Conservation (phyloP, 2,113 vertebrate genomes). For the Brachionichthys hirsutus region DNA sequence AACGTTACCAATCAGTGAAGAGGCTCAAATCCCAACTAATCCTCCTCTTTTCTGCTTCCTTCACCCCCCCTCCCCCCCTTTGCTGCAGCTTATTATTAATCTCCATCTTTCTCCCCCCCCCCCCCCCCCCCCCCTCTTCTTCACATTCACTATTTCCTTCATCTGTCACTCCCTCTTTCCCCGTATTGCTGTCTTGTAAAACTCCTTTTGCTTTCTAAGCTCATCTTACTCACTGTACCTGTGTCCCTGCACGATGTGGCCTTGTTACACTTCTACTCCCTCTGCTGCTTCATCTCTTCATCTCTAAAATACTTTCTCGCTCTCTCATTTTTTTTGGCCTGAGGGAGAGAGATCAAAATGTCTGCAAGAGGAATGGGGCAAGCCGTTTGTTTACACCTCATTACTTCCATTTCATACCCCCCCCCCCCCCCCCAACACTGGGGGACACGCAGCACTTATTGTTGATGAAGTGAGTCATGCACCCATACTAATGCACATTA, state of each 20-base stretch:
- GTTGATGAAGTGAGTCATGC: conserved; percentile 39
- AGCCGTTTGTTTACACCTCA: conserved; percentile 59
- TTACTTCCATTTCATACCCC: conserved; percentile 44
- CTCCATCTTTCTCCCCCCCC: conserved; percentile 17
- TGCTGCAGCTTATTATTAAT: conserved; percentile 24
- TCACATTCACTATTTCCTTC: conserved; percentile 1
- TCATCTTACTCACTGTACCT: conserved; percentile 27
- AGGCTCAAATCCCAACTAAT: conserved; percentile 61
- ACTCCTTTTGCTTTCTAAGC: conserved; percentile 11
- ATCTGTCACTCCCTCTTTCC: conserved; percentile 2
- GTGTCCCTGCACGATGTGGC: conserved; percentile 35
- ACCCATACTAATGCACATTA: conserved; percentile 2
- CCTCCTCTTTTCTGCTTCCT: conserved; percentile 43
- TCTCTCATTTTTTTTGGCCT: conserved; percentile 6
- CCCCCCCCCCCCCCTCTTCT: conserved; percentile 1
- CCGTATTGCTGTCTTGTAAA: conserved; percentile 12
- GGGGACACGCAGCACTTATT: conserved; percentile 34
- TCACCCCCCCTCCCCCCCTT: conserved; percentile 20
- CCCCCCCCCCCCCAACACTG: too few relatives aligned
- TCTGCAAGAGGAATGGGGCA: conserved; percentile 42
- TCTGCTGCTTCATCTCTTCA: conserved; percentile 21
- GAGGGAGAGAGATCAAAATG: conserved; percentile 22
- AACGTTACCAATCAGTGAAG: conserved; percentile 43
- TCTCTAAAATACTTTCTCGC: not conserved
- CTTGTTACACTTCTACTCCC: conserved; percentile 9